Evolutionary conservation across 2,888 invertebrate species (phyloP).

Genomic region (Didymodactylos carnosus): DNA sequence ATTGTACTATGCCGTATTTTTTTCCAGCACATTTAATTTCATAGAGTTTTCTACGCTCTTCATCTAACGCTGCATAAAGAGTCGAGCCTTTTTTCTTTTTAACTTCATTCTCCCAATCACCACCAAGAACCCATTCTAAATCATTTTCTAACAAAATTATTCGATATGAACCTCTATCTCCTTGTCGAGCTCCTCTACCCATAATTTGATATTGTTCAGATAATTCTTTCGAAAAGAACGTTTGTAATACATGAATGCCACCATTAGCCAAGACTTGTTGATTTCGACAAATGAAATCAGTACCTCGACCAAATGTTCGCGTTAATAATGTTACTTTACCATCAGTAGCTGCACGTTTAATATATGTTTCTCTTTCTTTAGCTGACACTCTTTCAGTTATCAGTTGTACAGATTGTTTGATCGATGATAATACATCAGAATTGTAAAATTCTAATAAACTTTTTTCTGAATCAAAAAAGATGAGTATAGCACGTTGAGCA

Average conservation of each 20-base stretch:
- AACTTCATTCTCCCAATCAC: neutral
- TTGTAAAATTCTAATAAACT: neutral
- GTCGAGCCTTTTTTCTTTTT: neutral
- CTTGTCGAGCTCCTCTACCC: conserved; percentile 3
- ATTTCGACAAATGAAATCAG: neutral
- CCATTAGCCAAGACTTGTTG: neutral
- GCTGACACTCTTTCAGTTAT: neutral
- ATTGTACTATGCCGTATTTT: neutral
- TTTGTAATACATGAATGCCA: conserved; percentile 1
- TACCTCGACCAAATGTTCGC: neutral
- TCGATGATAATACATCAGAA: neutral
- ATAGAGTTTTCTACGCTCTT: neutral
- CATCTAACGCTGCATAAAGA: neutral
- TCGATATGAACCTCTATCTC: neutral
- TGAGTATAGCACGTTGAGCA: neutral
- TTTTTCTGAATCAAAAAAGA: neutral
- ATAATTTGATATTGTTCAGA: conserved; percentile 1
- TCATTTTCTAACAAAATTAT: neutral
- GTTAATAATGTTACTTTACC: neutral
- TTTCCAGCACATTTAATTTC: neutral
- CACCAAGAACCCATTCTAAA: neutral
- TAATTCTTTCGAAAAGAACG: neutral
- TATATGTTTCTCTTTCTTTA: neutral
- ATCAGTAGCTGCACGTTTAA: neutral
- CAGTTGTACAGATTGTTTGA: neutral